A percentile compares a stretch with the other conserved stretches of the same genome.
Evolutionary conservation across 1,140 invertebrate species (phyloP).

Genomic region (Caenorhabditis remanei): DNA sequence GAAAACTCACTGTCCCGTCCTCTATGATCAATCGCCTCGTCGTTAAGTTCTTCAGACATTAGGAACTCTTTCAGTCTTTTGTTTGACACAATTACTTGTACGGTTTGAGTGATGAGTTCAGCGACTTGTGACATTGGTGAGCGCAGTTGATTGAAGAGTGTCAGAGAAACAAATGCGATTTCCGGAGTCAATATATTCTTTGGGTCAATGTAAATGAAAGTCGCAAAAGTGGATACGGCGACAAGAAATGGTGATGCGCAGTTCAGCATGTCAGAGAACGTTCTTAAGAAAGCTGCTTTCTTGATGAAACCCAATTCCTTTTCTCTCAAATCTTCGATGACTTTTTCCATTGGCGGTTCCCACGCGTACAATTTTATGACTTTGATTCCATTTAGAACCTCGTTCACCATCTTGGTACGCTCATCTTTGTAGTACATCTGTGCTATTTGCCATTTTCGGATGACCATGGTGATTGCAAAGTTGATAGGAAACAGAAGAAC

Average conservation of each 20-base stretch:
- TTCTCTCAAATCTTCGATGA: constrained; percentile 77
- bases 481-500: constrained; percentile 79
- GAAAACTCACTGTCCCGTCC: constrained; percentile 54
- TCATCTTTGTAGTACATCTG: constrained; percentile 81
- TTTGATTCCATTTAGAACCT: constrained; percentile 82
- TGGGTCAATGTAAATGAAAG: constrained; percentile 84
- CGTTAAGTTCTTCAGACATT: constrained; percentile 71
- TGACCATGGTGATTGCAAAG: constrained; percentile 78
- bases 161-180: constrained; percentile 82
- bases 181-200: constrained; percentile 86
- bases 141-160: constrained; percentile 76
- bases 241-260: constrained; percentile 79
- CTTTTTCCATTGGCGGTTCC: constrained; percentile 86
- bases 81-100: constrained; percentile 75
- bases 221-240: constrained; percentile 89
- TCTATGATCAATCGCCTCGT: constrained; percentile 24
- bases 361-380: constrained; percentile 94
- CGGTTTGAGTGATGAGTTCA: constrained; percentile 71
- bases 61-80: constrained; percentile 74
- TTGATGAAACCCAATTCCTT: constrained; percentile 70
- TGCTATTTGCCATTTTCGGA: constrained; percentile 67
- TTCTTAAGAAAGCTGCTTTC: constrained; percentile 79
- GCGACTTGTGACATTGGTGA: constrained; percentile 76
- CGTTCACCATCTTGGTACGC: constrained; percentile 81
- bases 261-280: constrained; percentile 82